Base-by-base conservation (phyloP, 30 jellyfish, hydroid and myxozoan species). In the Hydra vulgaris region DNA sequence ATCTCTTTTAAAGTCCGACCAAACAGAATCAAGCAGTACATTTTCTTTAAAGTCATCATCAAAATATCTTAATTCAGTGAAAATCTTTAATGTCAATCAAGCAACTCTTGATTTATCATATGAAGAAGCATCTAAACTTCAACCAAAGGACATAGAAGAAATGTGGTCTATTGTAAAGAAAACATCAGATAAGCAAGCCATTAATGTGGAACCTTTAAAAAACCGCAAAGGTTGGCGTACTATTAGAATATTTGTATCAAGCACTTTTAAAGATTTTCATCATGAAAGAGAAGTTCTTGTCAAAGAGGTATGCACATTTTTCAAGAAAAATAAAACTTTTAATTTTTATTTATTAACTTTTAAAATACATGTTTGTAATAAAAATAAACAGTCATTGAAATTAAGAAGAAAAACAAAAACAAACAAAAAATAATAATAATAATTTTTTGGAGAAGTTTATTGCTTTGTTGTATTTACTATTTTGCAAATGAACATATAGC, bases 161-260 rank as follows among this genome's bases (percentile, higher is more conserved):
- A 94, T 94, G 99, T 94, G 99, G 99, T 96, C 99, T 7, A 94
- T 94, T 52, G 99, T 94, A 0, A 86, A 87, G 26, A 94, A 89
- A 22, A 87, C 96, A 0, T 79, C 96, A 54, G 96, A 94, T 25
- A 81, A 77, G 54, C 92, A 84, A n/a, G 94, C 89, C 21, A 82
- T 94, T 25, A 83, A 85, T 4, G 86, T 94, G 20, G 95, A 83
- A 56, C 99, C 99, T 26, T 74, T 89, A 76, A 94, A 94, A 88
- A 87, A 94, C 78, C 92, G 99, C 8, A 94, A 94, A 81, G 99
- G 99, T n/a, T 94, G 99, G 99, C 84, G 96, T 71, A 94, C 99
- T 21, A 88, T 94, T 27, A 88, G 99, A 26, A 81, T 94, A 17
- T 94, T 94, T 81, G 99, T 94, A 66, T 94, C 99, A 21, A 86